These are phyloP conservation scores for Psilopsiagon aymara DNA, from an alignment of 2,113 vertebrate species.

Conservation along the genomic window DNA sequence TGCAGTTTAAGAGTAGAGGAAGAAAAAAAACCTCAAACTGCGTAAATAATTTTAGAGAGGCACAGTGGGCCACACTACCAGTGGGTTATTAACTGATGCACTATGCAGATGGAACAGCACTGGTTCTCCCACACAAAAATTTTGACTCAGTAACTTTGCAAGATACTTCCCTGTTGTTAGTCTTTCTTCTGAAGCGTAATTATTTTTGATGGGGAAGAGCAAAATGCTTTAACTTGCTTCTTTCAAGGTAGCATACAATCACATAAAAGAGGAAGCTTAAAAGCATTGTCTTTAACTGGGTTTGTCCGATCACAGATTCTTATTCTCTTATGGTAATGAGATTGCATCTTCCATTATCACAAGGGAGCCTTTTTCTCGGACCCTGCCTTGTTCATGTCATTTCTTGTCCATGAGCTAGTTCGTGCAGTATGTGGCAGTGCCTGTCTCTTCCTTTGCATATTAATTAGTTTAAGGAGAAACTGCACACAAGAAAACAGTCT, in stretches of 20 bases:
- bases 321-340: not conserved
- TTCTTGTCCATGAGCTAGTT: not conserved
- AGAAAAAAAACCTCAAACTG: not conserved
- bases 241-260: not conserved
- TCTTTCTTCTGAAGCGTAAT: not conserved
- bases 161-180: constrained; percentile 2
- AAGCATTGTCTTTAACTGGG: not conserved
- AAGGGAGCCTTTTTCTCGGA: not conserved
- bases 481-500: not conserved
- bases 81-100: constrained; percentile 16
- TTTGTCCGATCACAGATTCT: not conserved
- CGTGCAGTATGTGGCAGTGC: not conserved
- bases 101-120: not conserved
- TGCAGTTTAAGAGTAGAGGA: not conserved
- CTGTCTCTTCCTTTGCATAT: not conserved
- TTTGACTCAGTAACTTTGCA: constrained; percentile 20
- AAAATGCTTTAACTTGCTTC: not conserved
- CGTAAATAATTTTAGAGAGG: constrained; percentile 39
- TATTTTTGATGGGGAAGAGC: not conserved
- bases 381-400: not conserved
- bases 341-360: not conserved
- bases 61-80: constrained; percentile 29
- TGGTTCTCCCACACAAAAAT: constrained; percentile 4
- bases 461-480: not conserved
- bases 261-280: not conserved